These are phyloP conservation scores for Euproctis similis DNA, from an alignment of 2,888 invertebrate species.

Conservation along the genomic window DNA sequence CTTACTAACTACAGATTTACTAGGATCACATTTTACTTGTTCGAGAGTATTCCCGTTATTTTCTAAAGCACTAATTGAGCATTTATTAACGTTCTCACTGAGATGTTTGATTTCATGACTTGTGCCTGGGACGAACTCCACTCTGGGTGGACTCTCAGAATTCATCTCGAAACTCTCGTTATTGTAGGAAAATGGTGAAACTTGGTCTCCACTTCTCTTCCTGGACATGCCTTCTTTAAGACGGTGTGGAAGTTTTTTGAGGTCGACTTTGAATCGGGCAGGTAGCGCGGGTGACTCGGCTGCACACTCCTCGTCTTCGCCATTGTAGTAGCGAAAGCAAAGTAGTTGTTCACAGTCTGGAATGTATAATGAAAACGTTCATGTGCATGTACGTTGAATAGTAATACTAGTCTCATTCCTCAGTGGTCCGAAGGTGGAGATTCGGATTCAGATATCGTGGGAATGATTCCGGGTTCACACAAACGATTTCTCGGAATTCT, in stretches of 20 bases:
- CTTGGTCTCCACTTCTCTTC: conserved; percentile 65
- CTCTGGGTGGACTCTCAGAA: conserved; percentile 55
- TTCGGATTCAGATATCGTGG: no score
- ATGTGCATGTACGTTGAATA: no score
- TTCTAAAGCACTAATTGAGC: conserved; percentile 75
- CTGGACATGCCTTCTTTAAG: conserved; percentile 71
- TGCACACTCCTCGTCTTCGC: conserved; percentile 77
- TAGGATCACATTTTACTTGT: conserved; percentile 67
- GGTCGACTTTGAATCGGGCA: conserved; percentile 70
- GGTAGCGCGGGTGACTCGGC: conserved; percentile 76
- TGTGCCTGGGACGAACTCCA: conserved; percentile 57
- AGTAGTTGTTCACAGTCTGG: conserved; percentile 81
- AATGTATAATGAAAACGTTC: conserved; percentile 36
- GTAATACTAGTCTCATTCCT: no score
- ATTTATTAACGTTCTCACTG: conserved; percentile 70
- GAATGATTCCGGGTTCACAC: no score
- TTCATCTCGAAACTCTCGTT: conserved; percentile 72
- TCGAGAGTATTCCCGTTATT: conserved; percentile 63
- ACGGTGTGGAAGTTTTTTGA: conserved; percentile 74
- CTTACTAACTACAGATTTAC: conserved; percentile 65
- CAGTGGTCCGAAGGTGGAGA: no score
- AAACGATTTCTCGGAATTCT: no score
- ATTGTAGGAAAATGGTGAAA: conserved; percentile 66
- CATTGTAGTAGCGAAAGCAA: conserved; percentile 83
- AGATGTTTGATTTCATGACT: conserved; percentile 66